Percentiles rank a stretch among this genome's conserved stretches.
These are phyloP conservation scores for Penaeus monodon DNA, from an alignment of 2,888 invertebrate species.

Conservation along the genomic window DNA sequence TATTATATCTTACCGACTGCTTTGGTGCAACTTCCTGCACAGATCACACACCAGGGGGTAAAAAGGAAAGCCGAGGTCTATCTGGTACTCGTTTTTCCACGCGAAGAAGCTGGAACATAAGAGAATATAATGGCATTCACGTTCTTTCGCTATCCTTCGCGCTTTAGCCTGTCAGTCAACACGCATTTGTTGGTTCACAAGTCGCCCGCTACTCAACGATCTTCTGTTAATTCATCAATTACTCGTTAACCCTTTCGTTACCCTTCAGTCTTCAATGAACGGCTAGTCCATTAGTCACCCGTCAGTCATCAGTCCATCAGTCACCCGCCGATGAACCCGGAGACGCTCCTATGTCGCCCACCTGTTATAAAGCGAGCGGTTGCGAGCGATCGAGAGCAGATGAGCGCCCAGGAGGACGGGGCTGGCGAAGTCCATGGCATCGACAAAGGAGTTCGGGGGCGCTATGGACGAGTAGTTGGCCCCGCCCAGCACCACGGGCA, in stretches of 20 bases:
- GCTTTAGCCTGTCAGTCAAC: too few species aligned
- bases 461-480: constrained; percentile 67
- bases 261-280: too few species aligned
- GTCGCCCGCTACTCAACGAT: too few species aligned
- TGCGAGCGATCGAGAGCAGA: constrained; percentile 65
- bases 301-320: too few species aligned
- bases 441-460: constrained; percentile 68
- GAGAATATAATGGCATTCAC: too few species aligned
- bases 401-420: constrained; percentile 67
- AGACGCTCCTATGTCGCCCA: constrained; percentile 14
- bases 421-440: constrained; percentile 67
- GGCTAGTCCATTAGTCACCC: too few species aligned
- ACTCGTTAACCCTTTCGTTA: too few species aligned
- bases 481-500: constrained; percentile 68
- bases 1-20: not conserved
- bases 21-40: constrained; percentile 9
- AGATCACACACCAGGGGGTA: constrained; percentile 8
- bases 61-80: constrained; percentile 9
- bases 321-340: too few species aligned
- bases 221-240: too few species aligned
- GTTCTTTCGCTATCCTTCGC: too few species aligned
- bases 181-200: too few species aligned
- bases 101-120: constrained; percentile 42
- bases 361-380: constrained; percentile 61
- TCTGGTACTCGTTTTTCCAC: not conserved